Base-by-base conservation (phyloP, 2,888 invertebrate species). In the Dendrolimus pini region DNA sequence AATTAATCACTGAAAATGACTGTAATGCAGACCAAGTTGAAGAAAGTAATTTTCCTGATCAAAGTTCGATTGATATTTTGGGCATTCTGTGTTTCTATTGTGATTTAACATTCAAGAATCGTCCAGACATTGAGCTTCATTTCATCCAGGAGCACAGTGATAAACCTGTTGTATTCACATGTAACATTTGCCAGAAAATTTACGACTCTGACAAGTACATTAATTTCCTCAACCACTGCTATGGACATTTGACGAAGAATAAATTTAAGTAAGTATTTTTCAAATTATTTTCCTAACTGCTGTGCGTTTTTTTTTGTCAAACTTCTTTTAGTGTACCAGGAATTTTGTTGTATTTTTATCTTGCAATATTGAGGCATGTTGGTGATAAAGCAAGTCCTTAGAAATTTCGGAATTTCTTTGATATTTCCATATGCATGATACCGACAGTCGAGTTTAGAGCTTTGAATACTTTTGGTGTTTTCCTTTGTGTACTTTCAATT, bases 11-110 rank as follows among this genome's bases (percentile, higher is more conserved):
- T 9, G 63, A 67, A 14, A 62, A 68, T 1, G 62, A 69, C 14
- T 56, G 68, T 52, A 58, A 58, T 1, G 56, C 61, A 9, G 60
- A 64, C n/a, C 41, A 64, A 60, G 63, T 61, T 77, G 60, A 64
- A 13, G 42, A 64, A 60, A 63, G 61, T 77, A 60, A 58, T 41
- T 61, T 65, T 71, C 80, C 60, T n/a, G 83, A 89, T 55, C 88
- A 91, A 56, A 87, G 87, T 63, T 89, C 91, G 2, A 74, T 87
- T 18, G 82, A 83, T 55, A 71, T 80, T 41, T 65, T 85, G 0
- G 85, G 86, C 55, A 92, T 93, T 10, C 85, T 89, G 61, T 93
- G 93, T 71, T 82, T 84, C 62, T 83, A 88, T 74, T 93, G 93
- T 62, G 82, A 91, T 58, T 77, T 84, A 57, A 78, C 89, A 10